phyloP scores from a whole-genome alignment of 2,797 vertebrate species.

The Peromyscus nudipes region DNA sequence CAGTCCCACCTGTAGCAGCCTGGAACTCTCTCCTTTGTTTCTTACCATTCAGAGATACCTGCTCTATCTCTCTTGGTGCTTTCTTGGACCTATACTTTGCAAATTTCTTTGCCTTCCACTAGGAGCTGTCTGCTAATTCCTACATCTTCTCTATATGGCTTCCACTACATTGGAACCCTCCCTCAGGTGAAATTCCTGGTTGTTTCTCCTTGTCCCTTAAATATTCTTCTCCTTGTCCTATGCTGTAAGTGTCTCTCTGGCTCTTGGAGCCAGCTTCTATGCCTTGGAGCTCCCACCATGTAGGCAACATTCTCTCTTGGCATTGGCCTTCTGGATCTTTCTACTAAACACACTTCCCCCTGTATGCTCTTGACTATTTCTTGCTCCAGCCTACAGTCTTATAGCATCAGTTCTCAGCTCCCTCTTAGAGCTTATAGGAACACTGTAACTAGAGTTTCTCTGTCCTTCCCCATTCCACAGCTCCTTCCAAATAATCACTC shows the following conservation, averaged over 20 bases:
- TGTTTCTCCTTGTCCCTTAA: neutral
- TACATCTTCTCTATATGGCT: no score
- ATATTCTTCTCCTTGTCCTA: neutral
- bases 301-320: neutral
- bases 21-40: neutral
- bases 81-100: no score
- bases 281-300: neutral
- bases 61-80: no score
- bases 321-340: neutral
- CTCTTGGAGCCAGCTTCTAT: neutral
- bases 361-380: neutral
- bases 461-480: no score
- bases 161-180: no score
- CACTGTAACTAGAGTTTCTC: no score
- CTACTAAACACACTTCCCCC: neutral
- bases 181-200: neutral
- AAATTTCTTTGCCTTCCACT: no score
- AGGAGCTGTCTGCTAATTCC: no score
- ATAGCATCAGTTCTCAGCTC: neutral
- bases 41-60: neutral
- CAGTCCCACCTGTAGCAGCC: neutral
- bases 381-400: neutral
- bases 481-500: no score
- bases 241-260: neutral
- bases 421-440: neutral